A percentile compares a stretch with the other conserved stretches of the same genome.
phyloP scores from a whole-genome alignment of 2,113 vertebrate species.

The Notarius lentiginosus region DNA sequence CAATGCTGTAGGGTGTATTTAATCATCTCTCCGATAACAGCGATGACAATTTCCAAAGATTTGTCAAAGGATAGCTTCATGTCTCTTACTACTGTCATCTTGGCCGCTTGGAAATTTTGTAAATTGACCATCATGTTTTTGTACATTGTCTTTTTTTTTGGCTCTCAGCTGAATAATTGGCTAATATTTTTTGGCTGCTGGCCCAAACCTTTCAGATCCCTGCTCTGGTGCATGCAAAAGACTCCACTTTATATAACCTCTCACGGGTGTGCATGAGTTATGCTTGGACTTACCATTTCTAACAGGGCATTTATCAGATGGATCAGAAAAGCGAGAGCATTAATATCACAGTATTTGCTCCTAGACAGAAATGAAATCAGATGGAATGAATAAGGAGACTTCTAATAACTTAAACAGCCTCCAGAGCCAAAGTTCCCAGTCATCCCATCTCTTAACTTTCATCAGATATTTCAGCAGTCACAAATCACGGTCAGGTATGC shows the following conservation, averaged over 20 bases:
- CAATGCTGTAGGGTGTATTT: background rate
- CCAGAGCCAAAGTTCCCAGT: background rate
- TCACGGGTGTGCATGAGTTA: conserved; percentile 2
- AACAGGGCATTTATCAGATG: background rate
- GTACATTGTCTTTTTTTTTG: background rate
- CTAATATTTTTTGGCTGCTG: conserved; percentile 16
- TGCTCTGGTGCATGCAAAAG: background rate
- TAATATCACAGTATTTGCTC: background rate
- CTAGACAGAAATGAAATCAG: background rate
- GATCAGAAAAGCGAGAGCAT: background rate
- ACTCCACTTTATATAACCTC: conserved; percentile 13
- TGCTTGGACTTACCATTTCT: background rate
- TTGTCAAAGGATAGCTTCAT: background rate
- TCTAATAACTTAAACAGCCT: background rate
- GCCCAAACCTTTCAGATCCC: background rate
- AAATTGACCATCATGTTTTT: background rate
- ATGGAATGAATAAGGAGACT: background rate
- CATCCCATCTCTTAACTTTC: background rate
- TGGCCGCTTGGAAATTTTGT: background rate
- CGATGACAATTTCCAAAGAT: no score
- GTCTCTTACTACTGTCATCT: background rate
- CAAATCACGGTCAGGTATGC: background rate
- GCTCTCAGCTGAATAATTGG: background rate
- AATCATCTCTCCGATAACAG: background rate
- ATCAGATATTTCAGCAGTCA: background rate